phyloP scores from a whole-genome alignment of 1,140 invertebrate genomes.

The Nasonia giraulti region DNA sequence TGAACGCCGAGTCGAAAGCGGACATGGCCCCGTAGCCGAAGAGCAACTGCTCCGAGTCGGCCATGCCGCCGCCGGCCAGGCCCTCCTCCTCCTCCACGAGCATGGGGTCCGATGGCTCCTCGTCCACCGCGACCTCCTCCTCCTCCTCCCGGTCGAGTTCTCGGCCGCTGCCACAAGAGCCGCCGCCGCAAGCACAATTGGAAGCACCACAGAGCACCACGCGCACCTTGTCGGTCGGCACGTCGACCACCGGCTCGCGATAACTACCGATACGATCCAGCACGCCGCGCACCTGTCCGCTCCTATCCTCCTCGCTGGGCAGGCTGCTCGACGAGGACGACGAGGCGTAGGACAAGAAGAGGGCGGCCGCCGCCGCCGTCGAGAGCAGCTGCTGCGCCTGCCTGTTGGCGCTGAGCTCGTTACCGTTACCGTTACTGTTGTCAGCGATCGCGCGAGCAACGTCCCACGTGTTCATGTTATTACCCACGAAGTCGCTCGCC shows the following conservation, averaged over 20 bases:
- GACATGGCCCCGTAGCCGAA: conserved; percentile 65
- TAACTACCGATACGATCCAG: neutral
- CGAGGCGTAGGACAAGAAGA: conserved; percentile 34
- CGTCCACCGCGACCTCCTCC: neutral
- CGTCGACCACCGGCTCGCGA: conserved; percentile 8
- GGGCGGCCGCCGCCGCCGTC: conserved; percentile 21
- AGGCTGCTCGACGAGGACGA: neutral
- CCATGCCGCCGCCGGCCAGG: conserved; percentile 55
- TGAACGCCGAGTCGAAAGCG: conserved; percentile 59
- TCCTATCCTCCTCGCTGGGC: neutral
- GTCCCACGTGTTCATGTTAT: conserved; percentile 67
- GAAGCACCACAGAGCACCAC: conserved; percentile 12
- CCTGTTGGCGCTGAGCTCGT: conserved; percentile 38
- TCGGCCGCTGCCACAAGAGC: neutral
- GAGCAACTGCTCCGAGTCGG: conserved; percentile 59
- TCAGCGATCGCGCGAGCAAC: conserved; percentile 56
- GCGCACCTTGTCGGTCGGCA: neutral
- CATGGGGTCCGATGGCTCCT: conserved; percentile 24
- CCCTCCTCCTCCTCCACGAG: conserved; percentile 37
- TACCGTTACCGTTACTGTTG: conserved; percentile 49
- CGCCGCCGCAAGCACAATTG: neutral
- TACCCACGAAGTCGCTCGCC: conserved; percentile 68
- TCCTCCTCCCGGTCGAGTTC: neutral
- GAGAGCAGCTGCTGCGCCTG: neutral
- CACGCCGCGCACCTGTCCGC: neutral